Conservation (phyloP, 2,797 vertebrate species). For the Sitta carolinensis region DNA sequence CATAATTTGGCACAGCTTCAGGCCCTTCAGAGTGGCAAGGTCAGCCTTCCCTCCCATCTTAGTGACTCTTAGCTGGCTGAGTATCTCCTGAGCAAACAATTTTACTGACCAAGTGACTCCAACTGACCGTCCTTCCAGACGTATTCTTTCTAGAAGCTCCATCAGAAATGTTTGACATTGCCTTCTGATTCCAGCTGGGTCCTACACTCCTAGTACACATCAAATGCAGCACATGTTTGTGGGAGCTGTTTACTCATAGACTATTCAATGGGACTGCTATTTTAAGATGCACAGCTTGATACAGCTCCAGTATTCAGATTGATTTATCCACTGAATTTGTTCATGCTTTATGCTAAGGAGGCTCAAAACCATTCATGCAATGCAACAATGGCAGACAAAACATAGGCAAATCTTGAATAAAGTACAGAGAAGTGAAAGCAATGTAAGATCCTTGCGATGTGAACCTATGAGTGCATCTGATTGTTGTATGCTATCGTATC, state of each 20-base stretch:
- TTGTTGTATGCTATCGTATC: not conserved
- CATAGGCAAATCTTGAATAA: not conserved
- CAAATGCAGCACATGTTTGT: not conserved
- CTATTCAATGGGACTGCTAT: conserved; percentile 5
- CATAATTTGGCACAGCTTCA: not conserved
- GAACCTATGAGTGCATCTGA: not conserved
- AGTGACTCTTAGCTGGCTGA: not conserved
- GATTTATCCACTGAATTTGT: not conserved
- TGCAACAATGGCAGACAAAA: not conserved
- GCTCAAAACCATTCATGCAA: not conserved
- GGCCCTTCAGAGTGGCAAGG: not conserved
- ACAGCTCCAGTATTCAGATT: not conserved
- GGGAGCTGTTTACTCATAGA: not conserved
- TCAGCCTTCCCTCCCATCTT: not conserved
- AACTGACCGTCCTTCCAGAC: not conserved
- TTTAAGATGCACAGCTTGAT: conserved; percentile 8
- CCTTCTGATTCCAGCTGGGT: not conserved
- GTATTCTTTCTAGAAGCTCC: not conserved
- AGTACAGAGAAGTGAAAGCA: not conserved
- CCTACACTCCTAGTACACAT: not conserved
- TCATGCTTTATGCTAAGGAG: not conserved
- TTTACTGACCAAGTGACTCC: not conserved
- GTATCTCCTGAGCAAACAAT: not conserved
- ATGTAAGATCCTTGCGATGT: not conserved
- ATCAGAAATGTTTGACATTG: not conserved